These are phyloP conservation scores for Catocala sponsa DNA, from an alignment of 2,888 invertebrate genomes.

Conservation along the genomic window DNA sequence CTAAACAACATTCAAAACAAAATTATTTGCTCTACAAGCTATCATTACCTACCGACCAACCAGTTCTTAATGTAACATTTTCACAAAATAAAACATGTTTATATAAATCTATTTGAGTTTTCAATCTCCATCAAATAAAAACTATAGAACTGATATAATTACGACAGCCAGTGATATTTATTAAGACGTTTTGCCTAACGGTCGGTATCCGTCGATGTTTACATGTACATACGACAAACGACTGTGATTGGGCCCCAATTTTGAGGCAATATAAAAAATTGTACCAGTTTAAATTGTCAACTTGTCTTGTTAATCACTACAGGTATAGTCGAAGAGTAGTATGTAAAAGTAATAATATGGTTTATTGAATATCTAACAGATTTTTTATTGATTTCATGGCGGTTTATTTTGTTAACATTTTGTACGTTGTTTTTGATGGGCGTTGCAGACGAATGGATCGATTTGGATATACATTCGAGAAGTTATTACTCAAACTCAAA, in stretches of 20 bases:
- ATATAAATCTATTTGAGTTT: slow-evolving; percentile 22
- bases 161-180: slow-evolving; percentile 41
- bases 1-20: not conserved
- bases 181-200: slow-evolving; percentile 49
- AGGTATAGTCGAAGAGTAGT: slow-evolving; percentile 34
- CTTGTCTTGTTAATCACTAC: slow-evolving; percentile 48
- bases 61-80: slow-evolving; percentile 22
- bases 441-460: no score
- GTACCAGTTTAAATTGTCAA: slow-evolving; percentile 55
- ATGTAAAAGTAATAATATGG: not conserved
- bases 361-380: no score
- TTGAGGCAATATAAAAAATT: slow-evolving; percentile 41
- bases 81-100: slow-evolving; percentile 37
- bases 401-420: no score
- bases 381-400: no score
- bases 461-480: no score
- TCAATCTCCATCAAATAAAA: slow-evolving; percentile 30
- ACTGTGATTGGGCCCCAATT: slow-evolving; percentile 47
- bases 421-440: no score
- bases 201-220: slow-evolving; percentile 44
- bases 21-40: slow-evolving; percentile 19
- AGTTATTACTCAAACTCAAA: no score
- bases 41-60: slow-evolving; percentile 13
- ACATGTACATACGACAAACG: slow-evolving; percentile 38
- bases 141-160: slow-evolving; percentile 25